Base-by-base conservation (phyloP, 2,113 vertebrate species). In the Psilopsiagon aurifrons region DNA sequence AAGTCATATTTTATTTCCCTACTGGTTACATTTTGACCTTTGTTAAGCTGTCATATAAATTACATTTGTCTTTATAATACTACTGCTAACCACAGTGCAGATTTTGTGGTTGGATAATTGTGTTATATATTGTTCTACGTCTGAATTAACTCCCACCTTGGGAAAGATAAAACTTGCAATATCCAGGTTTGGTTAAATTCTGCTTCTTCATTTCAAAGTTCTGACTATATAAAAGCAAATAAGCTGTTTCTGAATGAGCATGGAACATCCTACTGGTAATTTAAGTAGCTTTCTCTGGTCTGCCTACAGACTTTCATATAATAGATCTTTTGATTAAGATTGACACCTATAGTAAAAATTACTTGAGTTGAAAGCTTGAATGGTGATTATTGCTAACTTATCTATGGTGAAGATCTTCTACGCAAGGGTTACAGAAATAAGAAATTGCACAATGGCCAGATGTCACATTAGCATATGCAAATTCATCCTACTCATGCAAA, bases 381-480 rank as follows among this genome's bases (percentile, higher is more conserved):
- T 84, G 57, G 70, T 83, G 91, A 87, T 85, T 92, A 85, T 71
- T 85, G 84, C 35, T 87, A 91, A 84, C 62, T 88, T 94, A 67
- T 68, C 68, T 89, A 76, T 57, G 31, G 87, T 31, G 77, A 91
- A 94, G 74, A 95, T 89, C 83, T 92, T 86, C 76, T 78, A 81
- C 52, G 88, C 70, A 91, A 95, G 95, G 95, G 86, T 95, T 96
- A 95, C 91, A 96, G 89, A 94, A 96, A 92, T 82, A 89, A 95
- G 77, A 79, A 95, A 76, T 27, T 84, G 77, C 89, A 96, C 95
- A 97, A 97, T 96, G 91, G 94, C 95, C 96, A 96, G 96, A 97
- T 97, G 95, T 96, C 96, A 93, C 55, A 97, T 97, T 97, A 95
- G 89, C 95, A 97, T 97, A 97, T 96, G 95, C 84, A 95, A 97